phyloP scores from a whole-genome alignment of 2,113 vertebrate species.

The Laticauda laticaudata region DNA sequence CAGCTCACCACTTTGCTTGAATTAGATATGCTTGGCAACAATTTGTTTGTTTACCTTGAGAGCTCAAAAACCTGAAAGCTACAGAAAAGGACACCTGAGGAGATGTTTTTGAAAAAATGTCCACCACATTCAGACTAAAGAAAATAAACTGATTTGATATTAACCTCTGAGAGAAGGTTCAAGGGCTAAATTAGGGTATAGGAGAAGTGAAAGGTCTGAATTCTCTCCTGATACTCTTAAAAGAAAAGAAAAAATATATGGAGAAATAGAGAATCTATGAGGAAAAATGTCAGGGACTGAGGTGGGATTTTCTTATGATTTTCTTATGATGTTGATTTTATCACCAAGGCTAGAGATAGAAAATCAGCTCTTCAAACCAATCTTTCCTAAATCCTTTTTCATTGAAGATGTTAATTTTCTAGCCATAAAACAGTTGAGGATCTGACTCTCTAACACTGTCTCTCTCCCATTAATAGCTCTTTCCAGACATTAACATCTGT shows the following conservation, averaged over 20 bases:
- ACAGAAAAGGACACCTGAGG: slow-evolving; percentile 18
- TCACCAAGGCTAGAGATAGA: background rate
- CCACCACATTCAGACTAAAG: background rate
- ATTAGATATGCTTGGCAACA: slow-evolving; percentile 18
- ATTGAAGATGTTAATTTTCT: background rate
- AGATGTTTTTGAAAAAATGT: background rate
- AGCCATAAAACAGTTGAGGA: background rate
- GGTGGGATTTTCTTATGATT: background rate
- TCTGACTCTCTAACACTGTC: background rate
- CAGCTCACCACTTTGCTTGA: background rate
- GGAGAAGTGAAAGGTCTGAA: background rate
- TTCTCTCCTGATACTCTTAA: background rate
- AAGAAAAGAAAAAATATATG: background rate
- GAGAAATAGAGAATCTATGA: background rate
- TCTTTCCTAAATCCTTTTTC: background rate
- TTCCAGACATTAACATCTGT: background rate
- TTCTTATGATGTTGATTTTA: background rate
- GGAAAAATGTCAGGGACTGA: background rate
- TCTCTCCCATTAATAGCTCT: background rate
- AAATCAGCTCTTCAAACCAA: background rate
- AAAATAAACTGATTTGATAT: background rate
- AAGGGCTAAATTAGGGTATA: background rate
- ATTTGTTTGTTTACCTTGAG: slow-evolving; percentile 34
- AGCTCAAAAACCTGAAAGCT: slow-evolving; percentile 24
- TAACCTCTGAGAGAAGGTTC: background rate